Percentiles rank a stretch among this genome's conserved stretches.
Conservation (phyloP, 1,140 invertebrate genomes). For the Carposina sasakii region DNA sequence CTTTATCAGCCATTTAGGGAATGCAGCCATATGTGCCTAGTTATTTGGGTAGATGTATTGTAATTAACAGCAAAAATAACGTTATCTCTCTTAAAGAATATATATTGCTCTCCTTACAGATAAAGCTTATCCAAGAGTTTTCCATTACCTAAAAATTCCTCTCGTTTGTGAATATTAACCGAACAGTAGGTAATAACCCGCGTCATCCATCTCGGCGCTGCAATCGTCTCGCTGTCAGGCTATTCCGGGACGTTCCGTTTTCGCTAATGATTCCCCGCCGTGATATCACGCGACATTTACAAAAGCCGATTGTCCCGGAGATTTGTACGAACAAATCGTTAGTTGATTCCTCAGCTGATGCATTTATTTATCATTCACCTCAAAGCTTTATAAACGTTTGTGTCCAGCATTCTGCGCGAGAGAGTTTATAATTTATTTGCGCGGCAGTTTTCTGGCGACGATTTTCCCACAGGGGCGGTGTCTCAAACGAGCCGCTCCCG, state of each 20-base stretch:
- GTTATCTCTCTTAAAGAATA: too few species aligned
- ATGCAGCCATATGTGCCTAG: too few species aligned
- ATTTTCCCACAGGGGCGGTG: slow-evolving; percentile 70
- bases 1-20: too few species aligned
- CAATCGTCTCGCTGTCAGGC: slow-evolving; percentile 67
- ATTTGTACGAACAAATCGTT: slow-evolving; percentile 38
- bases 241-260: slow-evolving; percentile 65
- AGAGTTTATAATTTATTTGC: slow-evolving; percentile 70
- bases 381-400: too few species aligned
- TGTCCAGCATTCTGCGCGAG: slow-evolving; percentile 59
- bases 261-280: slow-evolving; percentile 64
- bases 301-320: slow-evolving; percentile 39
- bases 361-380: too few species aligned
- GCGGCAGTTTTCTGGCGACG: slow-evolving; percentile 69
- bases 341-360: slow-evolving; percentile 42
- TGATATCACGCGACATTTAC: slow-evolving; percentile 54
- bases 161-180: slow-evolving; percentile 44
- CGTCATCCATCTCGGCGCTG: slow-evolving; percentile 64
- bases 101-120: not conserved
- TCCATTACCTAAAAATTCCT: slow-evolving; percentile 46
- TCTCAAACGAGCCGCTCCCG: slow-evolving; percentile 65
- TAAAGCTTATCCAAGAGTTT: slow-evolving; percentile 17
- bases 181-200: slow-evolving; percentile 52
- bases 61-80: too few species aligned
- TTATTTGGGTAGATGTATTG: too few species aligned